Percentiles rank a stretch among this genome's conserved stretches.
These are phyloP conservation scores for Hemicrepidius hirtus DNA, from an alignment of 2,888 invertebrate species.

Conservation along the genomic window DNA sequence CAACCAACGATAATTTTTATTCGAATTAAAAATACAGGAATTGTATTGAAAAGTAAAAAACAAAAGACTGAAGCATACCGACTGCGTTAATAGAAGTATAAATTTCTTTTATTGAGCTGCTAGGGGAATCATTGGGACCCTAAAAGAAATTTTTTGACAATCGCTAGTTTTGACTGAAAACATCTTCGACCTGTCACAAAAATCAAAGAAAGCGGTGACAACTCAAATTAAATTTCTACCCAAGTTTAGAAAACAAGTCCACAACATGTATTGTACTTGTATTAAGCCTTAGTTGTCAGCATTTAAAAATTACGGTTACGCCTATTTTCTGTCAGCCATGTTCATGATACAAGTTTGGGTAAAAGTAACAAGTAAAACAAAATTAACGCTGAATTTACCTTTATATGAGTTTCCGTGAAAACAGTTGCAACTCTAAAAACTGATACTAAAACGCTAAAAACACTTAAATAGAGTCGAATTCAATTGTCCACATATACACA, in stretches of 20 bases:
- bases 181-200: neutral
- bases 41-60: too few relatives aligned
- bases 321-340: constrained; percentile 56
- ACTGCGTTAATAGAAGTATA: too few relatives aligned
- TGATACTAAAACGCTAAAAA: constrained; percentile 38
- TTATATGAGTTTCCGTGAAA: constrained; percentile 19
- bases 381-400: constrained; percentile 21
- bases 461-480: constrained; percentile 33
- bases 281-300: neutral
- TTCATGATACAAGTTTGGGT: constrained; percentile 27
- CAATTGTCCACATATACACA: constrained; percentile 34
- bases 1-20: too few relatives aligned
- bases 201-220: neutral
- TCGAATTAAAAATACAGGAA: too few relatives aligned
- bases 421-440: constrained; percentile 15
- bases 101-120: neutral
- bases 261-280: neutral
- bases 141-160: constrained; percentile 13
- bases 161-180: neutral
- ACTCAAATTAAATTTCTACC: neutral
- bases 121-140: constrained; percentile 11
- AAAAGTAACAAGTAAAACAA: constrained; percentile 11
- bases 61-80: too few relatives aligned
- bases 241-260: too few relatives aligned
- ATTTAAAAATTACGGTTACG: constrained; percentile 51